A percentile compares a stretch with the other conserved stretches of the same genome.
Evolutionary conservation across 2,113 vertebrate species (phyloP).

Genomic region (Triplophysa siluroides): DNA sequence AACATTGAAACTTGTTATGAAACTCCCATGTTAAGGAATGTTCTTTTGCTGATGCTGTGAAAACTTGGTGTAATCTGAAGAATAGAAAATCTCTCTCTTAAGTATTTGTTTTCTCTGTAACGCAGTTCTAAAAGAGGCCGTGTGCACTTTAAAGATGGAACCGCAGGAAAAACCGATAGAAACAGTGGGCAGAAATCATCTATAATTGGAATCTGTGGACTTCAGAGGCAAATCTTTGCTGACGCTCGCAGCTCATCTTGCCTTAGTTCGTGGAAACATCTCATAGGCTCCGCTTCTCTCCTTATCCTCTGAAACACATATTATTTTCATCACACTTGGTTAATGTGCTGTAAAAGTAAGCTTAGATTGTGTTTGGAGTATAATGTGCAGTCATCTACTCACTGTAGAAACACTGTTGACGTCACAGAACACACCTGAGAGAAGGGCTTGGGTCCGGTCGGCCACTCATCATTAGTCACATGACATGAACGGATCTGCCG

Average conservation of each 20-base stretch:
- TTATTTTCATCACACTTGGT: conserved; percentile 20
- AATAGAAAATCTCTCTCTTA: too few species aligned
- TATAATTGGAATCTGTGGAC: conserved; percentile 82
- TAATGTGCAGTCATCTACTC: too few species aligned
- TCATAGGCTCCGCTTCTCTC: conserved; percentile 58
- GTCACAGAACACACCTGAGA: too few species aligned
- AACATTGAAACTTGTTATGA: too few species aligned
- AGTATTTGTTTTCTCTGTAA: conserved; percentile 65
- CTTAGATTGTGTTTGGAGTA: too few species aligned
- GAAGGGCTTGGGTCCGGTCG: too few species aligned
- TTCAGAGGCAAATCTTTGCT: conserved; percentile 70
- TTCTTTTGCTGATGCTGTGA: too few species aligned
- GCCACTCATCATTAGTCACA: too few species aligned
- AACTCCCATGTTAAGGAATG: conserved; percentile 44
- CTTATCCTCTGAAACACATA: conserved; percentile 47
- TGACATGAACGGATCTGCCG: too few species aligned
- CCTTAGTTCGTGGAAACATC: conserved; percentile 62
- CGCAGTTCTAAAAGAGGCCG: conserved; percentile 71
- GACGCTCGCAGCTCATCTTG: conserved; percentile 60
- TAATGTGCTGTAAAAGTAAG: too few species aligned
- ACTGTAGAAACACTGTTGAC: too few species aligned
- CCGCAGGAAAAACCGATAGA: conserved; percentile 69
- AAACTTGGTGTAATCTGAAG: too few species aligned
- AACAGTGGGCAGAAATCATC: conserved; percentile 77
- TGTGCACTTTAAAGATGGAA: conserved; percentile 75